Base-by-base conservation (phyloP, 2,888 invertebrate species). In the Megamerina dolium region DNA sequence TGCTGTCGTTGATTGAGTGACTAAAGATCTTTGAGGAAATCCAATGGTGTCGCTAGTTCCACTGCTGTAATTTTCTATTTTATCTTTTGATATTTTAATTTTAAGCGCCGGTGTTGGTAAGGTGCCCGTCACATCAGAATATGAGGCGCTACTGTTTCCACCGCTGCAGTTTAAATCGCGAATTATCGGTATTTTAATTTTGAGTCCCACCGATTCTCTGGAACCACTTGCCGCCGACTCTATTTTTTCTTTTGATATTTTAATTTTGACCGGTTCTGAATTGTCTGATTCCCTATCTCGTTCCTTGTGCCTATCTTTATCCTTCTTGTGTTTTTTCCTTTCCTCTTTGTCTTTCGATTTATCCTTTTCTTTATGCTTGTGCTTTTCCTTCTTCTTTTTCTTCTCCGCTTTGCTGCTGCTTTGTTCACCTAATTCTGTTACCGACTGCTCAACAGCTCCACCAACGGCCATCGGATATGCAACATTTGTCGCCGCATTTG, bases 171-270 rank as follows among this genome's bases (percentile, higher is more conserved):
- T 37, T 16, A 53, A 43, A 59, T 57, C 79, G 38, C 83, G 74
- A 51, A 87, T 86, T 61, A 85, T 87, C 1, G 85, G 82, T 39
- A 89, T 89, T 68, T 87, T 89, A 37, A 89, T 85, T 67, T 88
- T 88, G 35, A 89, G 63, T 1, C 83, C 82, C 2, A 74, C 55
- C 8, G 57, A 55, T 27, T 63, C 58, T 16, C 47, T 26, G 41
- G 56, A 53, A 53, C 50, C 58, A 29, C 46, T 39, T 14, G 47
- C 27, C 5, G n/a, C 16, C 6, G 32, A 27, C 36, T 56, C 57
- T 5, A 78, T 61, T 59, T 78, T 79, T 46, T 80, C 79, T 61
- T 79, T 79, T 5, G 78, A 75, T 49, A 79, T 79, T 33, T 78
- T 81, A 40, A 81, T 77, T 62, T 77, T 79, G 12, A 66, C 60